Percentiles rank a stretch among this genome's conserved stretches.
Evolutionary conservation across 2,797 vertebrate species (phyloP).

Genomic region (Trachurus trachurus): DNA sequence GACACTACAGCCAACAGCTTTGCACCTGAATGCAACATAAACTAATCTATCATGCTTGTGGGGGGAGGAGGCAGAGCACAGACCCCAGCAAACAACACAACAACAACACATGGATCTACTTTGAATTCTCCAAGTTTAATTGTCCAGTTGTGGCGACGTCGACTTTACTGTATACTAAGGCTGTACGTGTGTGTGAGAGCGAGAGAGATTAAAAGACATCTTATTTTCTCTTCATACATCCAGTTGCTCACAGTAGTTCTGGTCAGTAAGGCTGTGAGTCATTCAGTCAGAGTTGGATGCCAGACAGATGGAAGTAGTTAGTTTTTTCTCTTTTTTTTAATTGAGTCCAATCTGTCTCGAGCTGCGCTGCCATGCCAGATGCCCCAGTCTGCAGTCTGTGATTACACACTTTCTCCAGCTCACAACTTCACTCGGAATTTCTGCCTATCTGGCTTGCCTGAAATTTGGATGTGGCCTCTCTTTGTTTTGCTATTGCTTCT

Average conservation of each 20-base stretch:
- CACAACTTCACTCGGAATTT: constrained; percentile 22
- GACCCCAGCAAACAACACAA: neutral
- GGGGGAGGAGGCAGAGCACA: neutral
- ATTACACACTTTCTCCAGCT: constrained; percentile 24
- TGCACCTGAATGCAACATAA: constrained; percentile 2
- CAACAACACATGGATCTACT: constrained; percentile 45
- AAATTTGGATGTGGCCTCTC: constrained; percentile 3
- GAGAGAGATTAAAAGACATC: constrained; percentile 3
- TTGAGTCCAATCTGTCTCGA: constrained; percentile 54
- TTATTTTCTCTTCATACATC: constrained; percentile 15
- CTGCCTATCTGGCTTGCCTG: neutral
- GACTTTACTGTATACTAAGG: neutral
- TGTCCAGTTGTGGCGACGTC: constrained; percentile 31
- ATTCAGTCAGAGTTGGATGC: constrained; percentile 38
- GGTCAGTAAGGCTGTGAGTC: constrained; percentile 50
- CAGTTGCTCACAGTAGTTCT: constrained; percentile 25
- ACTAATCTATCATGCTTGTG: neutral
- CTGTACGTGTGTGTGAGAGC: neutral
- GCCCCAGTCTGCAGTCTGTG: constrained; percentile 20
- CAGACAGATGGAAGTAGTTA: constrained; percentile 73
- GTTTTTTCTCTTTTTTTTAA: constrained; percentile 26
- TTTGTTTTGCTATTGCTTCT: neutral
- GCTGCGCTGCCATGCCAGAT: constrained; percentile 45
- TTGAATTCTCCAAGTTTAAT: constrained; percentile 30
- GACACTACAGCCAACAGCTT: neutral